These are phyloP conservation scores for Chaetogeoica ovagalla DNA, from an alignment of 2,888 invertebrate genomes.

Conservation along the genomic window DNA sequence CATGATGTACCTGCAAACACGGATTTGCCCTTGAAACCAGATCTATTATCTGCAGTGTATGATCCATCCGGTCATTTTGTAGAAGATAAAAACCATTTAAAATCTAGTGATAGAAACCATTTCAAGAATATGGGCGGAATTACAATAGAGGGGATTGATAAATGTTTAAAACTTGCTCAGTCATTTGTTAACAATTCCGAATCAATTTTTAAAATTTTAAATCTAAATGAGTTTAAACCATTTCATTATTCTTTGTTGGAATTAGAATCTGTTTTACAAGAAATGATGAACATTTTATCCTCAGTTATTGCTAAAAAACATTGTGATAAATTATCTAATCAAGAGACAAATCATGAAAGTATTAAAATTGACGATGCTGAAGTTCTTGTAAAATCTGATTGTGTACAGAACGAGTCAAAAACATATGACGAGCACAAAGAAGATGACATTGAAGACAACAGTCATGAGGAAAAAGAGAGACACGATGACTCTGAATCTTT, in stretches of 20 bases:
- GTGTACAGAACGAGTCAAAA: constrained; percentile 10
- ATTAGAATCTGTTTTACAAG: constrained; percentile 16
- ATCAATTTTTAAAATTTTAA: constrained; percentile 25
- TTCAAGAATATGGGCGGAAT: constrained; percentile 13
- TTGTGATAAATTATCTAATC: neutral
- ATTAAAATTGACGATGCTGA: neutral
- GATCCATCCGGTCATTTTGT: constrained; percentile 12
- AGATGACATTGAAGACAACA: constrained; percentile 35
- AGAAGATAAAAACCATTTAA: neutral
- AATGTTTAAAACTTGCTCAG: constrained; percentile 22
- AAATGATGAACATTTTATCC: constrained; percentile 23
- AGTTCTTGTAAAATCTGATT: neutral
- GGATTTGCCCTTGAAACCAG: constrained; percentile 12
- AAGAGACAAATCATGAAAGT: neutral
- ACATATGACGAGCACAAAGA: constrained; percentile 45
- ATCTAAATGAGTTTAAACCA: constrained; percentile 12
- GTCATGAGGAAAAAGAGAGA: constrained; percentile 36
- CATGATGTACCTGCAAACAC: constrained; percentile 32
- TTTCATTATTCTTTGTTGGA: constrained; percentile 35
- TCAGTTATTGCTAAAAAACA: constrained; percentile 37
- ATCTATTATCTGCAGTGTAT: constrained; percentile 10
- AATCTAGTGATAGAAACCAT: neutral
- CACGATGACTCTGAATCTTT: constrained; percentile 41
- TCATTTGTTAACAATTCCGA: constrained; percentile 21
- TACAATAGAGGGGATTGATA: constrained; percentile 14